phyloP scores from a whole-genome alignment of 2,888 invertebrate genomes.

The Caenorhabditis angaria region DNA sequence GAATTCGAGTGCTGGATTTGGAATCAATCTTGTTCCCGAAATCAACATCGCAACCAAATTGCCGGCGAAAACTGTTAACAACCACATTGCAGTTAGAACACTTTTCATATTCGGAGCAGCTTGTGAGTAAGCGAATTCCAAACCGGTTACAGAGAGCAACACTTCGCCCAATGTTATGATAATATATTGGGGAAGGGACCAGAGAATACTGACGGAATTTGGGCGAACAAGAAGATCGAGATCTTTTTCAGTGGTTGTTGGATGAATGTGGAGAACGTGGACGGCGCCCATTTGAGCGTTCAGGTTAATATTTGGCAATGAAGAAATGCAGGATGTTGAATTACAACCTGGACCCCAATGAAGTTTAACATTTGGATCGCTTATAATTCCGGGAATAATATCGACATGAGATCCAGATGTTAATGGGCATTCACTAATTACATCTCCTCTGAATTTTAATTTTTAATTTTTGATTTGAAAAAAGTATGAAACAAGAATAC shows the following conservation, averaged over 20 bases:
- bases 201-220: constrained; percentile 65
- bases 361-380: constrained; percentile 52
- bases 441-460: constrained; percentile 29
- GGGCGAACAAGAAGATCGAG: constrained; percentile 53
- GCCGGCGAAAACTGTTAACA: constrained; percentile 90
- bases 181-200: constrained; percentile 89
- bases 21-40: constrained; percentile 60
- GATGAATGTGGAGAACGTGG: constrained; percentile 49
- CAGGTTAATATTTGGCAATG: constrained; percentile 20
- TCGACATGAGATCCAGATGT: constrained; percentile 52
- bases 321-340: not conserved
- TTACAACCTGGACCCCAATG: constrained; percentile 46
- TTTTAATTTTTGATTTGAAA: not conserved
- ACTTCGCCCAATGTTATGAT: constrained; percentile 89
- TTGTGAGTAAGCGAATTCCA: constrained; percentile 90
- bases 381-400: constrained; percentile 61
- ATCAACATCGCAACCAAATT: constrained; percentile 91
- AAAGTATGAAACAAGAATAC: too few relatives aligned
- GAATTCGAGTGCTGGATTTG: constrained; percentile 68
- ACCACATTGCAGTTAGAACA: constrained; percentile 85
- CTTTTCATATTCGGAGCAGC: constrained; percentile 93
- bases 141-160: constrained; percentile 94
- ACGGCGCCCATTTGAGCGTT: constrained; percentile 52
- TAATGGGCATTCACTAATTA: constrained; percentile 33
- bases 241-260: constrained; percentile 31